A percentile compares a stretch with the other conserved stretches of the same genome.
phyloP scores from a whole-genome alignment of 2,888 invertebrate species.

The Hydrotaea diabolus region DNA sequence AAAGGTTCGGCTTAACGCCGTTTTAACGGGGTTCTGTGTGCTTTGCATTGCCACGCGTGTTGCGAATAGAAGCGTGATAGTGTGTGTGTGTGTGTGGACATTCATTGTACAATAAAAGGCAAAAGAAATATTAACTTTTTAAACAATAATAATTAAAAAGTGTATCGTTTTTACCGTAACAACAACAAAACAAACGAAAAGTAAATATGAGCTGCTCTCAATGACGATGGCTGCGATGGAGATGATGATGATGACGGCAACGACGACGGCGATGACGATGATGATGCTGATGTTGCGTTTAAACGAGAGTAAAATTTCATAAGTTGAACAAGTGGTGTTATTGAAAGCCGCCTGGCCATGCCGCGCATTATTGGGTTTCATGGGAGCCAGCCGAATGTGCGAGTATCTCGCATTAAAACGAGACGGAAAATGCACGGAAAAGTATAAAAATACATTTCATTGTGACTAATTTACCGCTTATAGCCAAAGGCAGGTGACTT shows the following conservation, averaged over 20 bases:
- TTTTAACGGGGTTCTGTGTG: neutral
- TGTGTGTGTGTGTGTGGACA: slow-evolving; percentile 16
- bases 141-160: slow-evolving; percentile 52
- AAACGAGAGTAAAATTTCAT: slow-evolving; percentile 10
- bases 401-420: neutral
- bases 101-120: neutral
- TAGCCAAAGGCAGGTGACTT: neutral
- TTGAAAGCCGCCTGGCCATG: slow-evolving; percentile 64
- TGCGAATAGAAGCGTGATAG: neutral
- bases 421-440: neutral
- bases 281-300: neutral
- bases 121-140: slow-evolving; percentile 18
- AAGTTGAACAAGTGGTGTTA: slow-evolving; percentile 58
- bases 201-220: slow-evolving; percentile 7
- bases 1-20: too few species aligned
- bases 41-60: slow-evolving; percentile 30
- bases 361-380: slow-evolving; percentile 60
- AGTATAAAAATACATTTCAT: slow-evolving; percentile 35
- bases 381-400: slow-evolving; percentile 49
- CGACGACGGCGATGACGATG: neutral
- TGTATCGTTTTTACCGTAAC: slow-evolving; percentile 57
- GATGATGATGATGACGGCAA: neutral
- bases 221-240: neutral
- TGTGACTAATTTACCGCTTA: slow-evolving; percentile 37
- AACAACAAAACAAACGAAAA: slow-evolving; percentile 37